Conservation (phyloP, 2,113 vertebrate species). For the Ammodytes dubius region DNA sequence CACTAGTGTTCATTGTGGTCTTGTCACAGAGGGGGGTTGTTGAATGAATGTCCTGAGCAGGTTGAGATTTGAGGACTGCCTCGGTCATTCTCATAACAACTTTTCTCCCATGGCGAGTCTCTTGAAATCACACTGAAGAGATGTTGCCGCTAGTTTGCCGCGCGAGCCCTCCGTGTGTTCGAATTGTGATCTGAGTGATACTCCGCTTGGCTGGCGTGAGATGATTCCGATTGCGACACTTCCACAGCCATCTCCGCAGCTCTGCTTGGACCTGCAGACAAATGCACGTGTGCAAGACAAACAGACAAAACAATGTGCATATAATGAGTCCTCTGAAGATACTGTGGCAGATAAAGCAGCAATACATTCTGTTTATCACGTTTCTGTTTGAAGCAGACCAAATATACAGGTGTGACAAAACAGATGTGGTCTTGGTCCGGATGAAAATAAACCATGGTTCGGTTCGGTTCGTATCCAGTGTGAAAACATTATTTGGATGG, state of each 20-base stretch:
- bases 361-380: not conserved
- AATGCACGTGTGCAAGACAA: not conserved
- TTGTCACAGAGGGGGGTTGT: constrained; percentile 2
- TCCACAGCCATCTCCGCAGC: constrained; percentile 84
- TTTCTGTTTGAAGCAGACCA: too few relatives aligned
- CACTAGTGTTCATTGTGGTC: constrained; percentile 4
- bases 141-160: constrained; percentile 71
- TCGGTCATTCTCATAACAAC: not conserved
- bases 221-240: constrained; percentile 81
- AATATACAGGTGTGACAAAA: not conserved
- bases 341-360: not conserved
- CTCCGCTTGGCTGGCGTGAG: constrained; percentile 81
- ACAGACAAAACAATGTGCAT: not conserved
- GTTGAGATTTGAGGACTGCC: constrained; percentile 27
- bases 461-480: too few relatives aligned
- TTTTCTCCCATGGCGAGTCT: not conserved
- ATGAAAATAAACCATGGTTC: too few relatives aligned
- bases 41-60: constrained; percentile 21
- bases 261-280: constrained; percentile 86
- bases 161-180: constrained; percentile 77
- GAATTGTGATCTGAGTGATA: constrained; percentile 84
- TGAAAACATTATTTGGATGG: too few relatives aligned
- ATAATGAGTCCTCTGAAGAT: not conserved
- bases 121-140: constrained; percentile 71
- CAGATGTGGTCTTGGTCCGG: too few relatives aligned